A percentile compares a stretch with the other conserved stretches of the same genome.
Conservation (phyloP, 1,140 invertebrate species). For the Procambarus clarkii region DNA sequence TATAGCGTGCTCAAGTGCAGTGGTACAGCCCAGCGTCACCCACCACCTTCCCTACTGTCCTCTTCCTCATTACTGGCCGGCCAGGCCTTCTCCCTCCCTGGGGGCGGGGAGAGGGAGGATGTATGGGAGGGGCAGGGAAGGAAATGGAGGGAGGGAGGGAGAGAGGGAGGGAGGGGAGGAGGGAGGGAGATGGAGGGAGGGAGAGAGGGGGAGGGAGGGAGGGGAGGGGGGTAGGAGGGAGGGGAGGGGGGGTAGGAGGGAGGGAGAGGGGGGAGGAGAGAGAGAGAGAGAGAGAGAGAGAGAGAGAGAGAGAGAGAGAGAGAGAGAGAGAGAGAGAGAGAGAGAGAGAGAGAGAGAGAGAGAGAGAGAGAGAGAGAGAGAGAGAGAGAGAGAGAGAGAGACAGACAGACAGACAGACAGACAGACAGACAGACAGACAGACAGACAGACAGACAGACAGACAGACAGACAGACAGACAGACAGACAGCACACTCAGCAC, state of each 20-base stretch:
- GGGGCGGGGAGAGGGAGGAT: neutral
- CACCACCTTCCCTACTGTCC: conserved; percentile 6
- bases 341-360: too few relatives aligned
- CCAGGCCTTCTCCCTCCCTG: neutral
- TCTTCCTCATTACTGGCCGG: conserved; percentile 15
- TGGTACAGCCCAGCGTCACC: conserved; percentile 6
- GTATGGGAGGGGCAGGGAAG: neutral
- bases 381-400: conserved; percentile 31
- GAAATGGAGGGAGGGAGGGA: neutral
- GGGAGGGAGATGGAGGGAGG: too few relatives aligned
- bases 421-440: conserved; percentile 31
- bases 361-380: too few relatives aligned
- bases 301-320: too few relatives aligned
- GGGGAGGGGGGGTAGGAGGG: too few relatives aligned
- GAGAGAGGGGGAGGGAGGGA: too few relatives aligned
- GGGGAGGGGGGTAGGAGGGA: too few relatives aligned
- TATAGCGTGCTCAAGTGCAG: conserved; percentile 16
- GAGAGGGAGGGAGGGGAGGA: too few relatives aligned
- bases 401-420: conserved; percentile 16
- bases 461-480: conserved; percentile 12
- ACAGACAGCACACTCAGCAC: too few relatives aligned
- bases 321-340: too few relatives aligned
- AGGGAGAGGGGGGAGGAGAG: too few relatives aligned
- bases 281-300: too few relatives aligned
- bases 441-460: conserved; percentile 31